A percentile compares a stretch with the other conserved stretches of the same genome.
Conservation (phyloP, 1,140 invertebrate species). For the Drosophila lowei region DNA sequence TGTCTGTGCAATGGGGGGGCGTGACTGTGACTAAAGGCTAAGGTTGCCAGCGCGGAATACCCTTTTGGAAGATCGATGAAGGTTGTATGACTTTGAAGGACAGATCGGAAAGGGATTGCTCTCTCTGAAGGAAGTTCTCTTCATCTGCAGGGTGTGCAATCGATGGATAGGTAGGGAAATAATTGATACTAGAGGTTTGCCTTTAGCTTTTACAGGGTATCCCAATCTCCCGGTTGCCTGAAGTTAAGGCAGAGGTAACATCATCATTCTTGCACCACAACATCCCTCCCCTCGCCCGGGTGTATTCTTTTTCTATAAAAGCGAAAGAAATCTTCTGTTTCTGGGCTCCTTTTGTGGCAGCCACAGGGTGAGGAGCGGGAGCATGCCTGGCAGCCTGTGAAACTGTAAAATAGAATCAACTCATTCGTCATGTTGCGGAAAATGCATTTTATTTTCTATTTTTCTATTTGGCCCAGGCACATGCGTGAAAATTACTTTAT, state of each 20-base stretch:
- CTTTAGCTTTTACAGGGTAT: constrained; percentile 39
- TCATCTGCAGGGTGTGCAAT: too few relatives aligned
- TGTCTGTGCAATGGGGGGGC: constrained; percentile 49
- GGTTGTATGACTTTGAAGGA: too few relatives aligned
- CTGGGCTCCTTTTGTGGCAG: not conserved
- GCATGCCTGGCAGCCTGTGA: constrained; percentile 24
- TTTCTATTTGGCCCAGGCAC: constrained; percentile 46
- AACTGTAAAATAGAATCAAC: constrained; percentile 79
- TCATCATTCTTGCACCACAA: constrained; percentile 37
- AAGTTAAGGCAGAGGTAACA: constrained; percentile 33
- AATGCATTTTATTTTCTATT: constrained; percentile 78
- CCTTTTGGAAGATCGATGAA: too few relatives aligned
- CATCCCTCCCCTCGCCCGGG: not conserved
- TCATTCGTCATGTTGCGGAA: constrained; percentile 77
- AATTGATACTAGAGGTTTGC: too few relatives aligned
- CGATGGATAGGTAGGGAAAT: too few relatives aligned
- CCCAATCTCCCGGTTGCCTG: not conserved
- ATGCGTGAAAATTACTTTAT: constrained; percentile 81
- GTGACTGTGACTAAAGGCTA: constrained; percentile 41
- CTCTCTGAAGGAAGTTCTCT: too few relatives aligned
- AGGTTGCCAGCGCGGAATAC: constrained; percentile 10
- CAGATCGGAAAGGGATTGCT: too few relatives aligned
- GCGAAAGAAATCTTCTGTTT: constrained; percentile 8
- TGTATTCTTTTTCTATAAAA: constrained; percentile 11
- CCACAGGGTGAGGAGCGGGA: constrained; percentile 12